These are phyloP conservation scores for Thumatha senex DNA, from an alignment of 2,888 invertebrate genomes.

Conservation along the genomic window DNA sequence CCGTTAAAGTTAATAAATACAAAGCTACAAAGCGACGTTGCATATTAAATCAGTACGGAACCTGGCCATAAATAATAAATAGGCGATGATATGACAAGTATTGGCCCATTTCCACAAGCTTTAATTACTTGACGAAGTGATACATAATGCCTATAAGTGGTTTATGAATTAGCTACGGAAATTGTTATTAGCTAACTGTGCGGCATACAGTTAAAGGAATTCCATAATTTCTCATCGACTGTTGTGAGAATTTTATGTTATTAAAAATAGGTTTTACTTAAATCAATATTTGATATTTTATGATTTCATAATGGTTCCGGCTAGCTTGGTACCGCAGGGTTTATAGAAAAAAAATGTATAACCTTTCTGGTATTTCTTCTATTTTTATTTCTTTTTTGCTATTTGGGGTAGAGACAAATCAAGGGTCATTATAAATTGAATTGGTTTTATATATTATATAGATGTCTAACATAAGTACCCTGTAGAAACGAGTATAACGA, in stretches of 20 bases:
- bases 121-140: conserved; percentile 64
- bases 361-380: no score
- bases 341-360: no score
- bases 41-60: conserved; percentile 71
- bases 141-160: conserved; percentile 42
- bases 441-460: no score
- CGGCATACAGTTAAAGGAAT: conserved; percentile 19
- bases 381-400: no score
- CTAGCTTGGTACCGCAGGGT: no score
- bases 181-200: conserved; percentile 32
- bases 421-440: no score
- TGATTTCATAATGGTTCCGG: no score
- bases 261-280: no score
- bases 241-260: background rate
- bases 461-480: no score
- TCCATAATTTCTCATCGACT: conserved; percentile 1
- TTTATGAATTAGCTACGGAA: conserved; percentile 52
- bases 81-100: conserved; percentile 63
- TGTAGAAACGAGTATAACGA: no score
- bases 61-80: conserved; percentile 64
- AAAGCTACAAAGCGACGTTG: conserved; percentile 54
- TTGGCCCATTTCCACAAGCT: conserved; percentile 60
- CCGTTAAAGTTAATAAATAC: conserved; percentile 61
- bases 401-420: no score
- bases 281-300: no score